These are phyloP conservation scores for Melanerpes aurifrons DNA, from an alignment of 2,113 vertebrate genomes.

Conservation along the genomic window DNA sequence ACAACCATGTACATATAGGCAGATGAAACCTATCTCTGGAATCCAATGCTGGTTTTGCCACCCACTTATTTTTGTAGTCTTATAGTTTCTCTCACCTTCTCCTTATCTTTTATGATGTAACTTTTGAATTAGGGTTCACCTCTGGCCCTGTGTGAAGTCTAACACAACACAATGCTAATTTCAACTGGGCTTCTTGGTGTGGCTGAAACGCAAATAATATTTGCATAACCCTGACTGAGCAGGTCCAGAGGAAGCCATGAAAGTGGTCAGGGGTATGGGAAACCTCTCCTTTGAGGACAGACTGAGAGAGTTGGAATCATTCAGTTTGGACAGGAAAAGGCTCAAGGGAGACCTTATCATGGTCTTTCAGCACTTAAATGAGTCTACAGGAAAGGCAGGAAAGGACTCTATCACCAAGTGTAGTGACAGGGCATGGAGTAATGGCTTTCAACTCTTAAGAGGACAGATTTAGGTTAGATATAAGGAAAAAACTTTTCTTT, in stretches of 20 bases:
- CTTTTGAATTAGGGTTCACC: background rate
- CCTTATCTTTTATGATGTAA: background rate
- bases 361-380: background rate
- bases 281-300: background rate
- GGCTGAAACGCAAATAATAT: background rate
- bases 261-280: background rate
- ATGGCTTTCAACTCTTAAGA: background rate
- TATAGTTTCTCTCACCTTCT: background rate
- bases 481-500: background rate
- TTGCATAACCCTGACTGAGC: background rate
- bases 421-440: background rate
- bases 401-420: background rate
- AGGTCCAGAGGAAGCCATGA: background rate
- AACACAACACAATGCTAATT: background rate
- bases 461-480: background rate
- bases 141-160: background rate
- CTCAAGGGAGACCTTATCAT: background rate
- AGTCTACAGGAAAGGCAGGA: background rate
- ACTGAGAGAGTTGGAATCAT: background rate
- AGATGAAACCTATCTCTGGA: background rate
- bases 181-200: background rate
- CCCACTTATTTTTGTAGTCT: background rate
- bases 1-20: background rate
- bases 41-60: background rate
- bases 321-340: background rate